phyloP scores from a whole-genome alignment of 2,888 invertebrate genomes.

The Melolontha melolontha region DNA sequence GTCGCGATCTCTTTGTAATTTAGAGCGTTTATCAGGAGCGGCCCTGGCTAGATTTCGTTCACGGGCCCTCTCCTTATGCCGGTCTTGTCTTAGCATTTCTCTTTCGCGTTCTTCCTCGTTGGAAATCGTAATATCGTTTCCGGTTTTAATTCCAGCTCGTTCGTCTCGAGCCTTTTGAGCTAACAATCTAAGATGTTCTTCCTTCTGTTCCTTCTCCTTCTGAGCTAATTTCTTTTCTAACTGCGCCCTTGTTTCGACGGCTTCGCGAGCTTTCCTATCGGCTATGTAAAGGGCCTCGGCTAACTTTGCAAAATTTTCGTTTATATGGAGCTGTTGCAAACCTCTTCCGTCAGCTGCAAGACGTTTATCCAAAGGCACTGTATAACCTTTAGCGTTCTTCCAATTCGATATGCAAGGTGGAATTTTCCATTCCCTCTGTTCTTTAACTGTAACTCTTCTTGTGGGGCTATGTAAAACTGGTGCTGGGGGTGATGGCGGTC shows the following conservation, averaged over 20 bases:
- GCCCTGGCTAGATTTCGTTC: slow-evolving; percentile 94
- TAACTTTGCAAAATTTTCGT: slow-evolving; percentile 98
- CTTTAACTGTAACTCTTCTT: slow-evolving; percentile 96
- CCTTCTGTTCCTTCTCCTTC: slow-evolving; percentile 98
- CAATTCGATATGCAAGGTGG: slow-evolving; percentile 99
- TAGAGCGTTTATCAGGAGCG: slow-evolving; percentile 93
- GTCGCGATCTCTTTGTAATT: slow-evolving; percentile 90
- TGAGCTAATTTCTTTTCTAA: slow-evolving; percentile 96
- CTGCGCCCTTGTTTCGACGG: slow-evolving; percentile 96
- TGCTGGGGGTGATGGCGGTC: slow-evolving; percentile 98
- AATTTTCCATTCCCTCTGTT: slow-evolving; percentile 99
- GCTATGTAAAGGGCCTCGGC: slow-evolving; percentile 98
- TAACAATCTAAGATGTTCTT: slow-evolving; percentile 91
- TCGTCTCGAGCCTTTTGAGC: slow-evolving; percentile 97
- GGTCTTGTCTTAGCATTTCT: slow-evolving; percentile 87
- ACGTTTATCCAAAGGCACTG: slow-evolving; percentile 97
- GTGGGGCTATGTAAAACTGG: slow-evolving; percentile 99
- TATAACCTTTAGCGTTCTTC: slow-evolving; percentile 99
- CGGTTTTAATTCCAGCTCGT: slow-evolving; percentile 81
- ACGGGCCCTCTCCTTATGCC: slow-evolving; percentile 91
- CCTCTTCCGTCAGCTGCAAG: slow-evolving; percentile 98
- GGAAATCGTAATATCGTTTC: slow-evolving; percentile 66
- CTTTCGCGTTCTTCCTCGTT: slow-evolving; percentile 84
- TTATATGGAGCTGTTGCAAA: slow-evolving; percentile 96
- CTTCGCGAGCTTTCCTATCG: slow-evolving; percentile 94